Evolutionary conservation across 1,140 invertebrate genomes (phyloP), one percentile per base, ranked within the genome.

Genomic region (Dendroctonus ponderosae): DNA sequence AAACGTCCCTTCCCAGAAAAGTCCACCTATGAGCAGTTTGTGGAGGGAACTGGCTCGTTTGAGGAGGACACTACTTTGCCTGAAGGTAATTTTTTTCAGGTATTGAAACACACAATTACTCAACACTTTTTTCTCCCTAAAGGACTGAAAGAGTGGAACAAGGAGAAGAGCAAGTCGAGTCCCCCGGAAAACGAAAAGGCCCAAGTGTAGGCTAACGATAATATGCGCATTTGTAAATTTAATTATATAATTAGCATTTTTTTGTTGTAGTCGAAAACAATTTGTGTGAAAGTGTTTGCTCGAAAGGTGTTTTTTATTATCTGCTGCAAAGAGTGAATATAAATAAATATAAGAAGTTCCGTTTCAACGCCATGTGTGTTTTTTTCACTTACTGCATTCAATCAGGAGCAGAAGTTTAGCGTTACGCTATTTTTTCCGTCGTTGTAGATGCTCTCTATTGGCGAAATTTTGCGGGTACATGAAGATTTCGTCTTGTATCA

Each of bases 11-110:
- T 99, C 87, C 89, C 90, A 38, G 98, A 99, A 81, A 99, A 99
- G 82, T 97, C 96, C 11, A 99, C 97, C 5, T 99, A 99, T 77
- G 98, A 99, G 82, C 92, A 99, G 77, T 99, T 99, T 81, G 97
- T 99, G 0, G 96, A 96, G 82, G 97, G 97, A 0, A 99, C 98
- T 9, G 97, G 97, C 12, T 97, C 95, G 0, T 89, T 98, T 71
- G 97, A 99, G 73, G 97, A 99, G 80, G 93, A 99, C 74, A 98
- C 96, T 0, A 82, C 85, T 0, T 82, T 99, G 69, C 98, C 98
- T 0, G 92, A 98, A 82, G 98, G 98, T 67, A 53, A n/a, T 0
- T 43, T 9, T 7, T 62, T 37, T 62, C 26, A 40, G 4, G 7
- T 26, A 37, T 56, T 8, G 7, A 49, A 9, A 61, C 37, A n/a